Evolutionary conservation across 2,888 invertebrate genomes (phyloP).

Genomic region (Drymonia ruficornis): DNA sequence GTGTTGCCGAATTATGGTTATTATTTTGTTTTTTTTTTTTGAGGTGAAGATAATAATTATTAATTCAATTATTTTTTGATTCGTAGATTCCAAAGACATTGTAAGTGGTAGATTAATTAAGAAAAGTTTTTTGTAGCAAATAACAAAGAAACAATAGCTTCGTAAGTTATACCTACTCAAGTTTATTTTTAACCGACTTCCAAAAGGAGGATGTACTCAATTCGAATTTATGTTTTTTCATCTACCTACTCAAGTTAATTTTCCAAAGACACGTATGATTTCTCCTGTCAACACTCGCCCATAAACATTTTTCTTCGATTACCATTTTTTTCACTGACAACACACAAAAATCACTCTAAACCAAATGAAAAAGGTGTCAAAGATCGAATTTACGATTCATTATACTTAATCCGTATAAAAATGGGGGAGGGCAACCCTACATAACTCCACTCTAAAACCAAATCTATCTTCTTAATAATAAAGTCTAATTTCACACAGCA

Average conservation of each 20-base stretch:
- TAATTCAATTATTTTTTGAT: no score
- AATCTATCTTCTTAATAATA: constrained; percentile 17
- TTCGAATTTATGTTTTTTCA: no score
- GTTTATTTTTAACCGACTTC: no score
- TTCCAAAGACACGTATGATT: no score
- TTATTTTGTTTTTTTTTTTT: neutral
- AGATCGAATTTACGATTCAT: constrained; percentile 85
- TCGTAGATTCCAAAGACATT: no score
- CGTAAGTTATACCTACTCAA: no score
- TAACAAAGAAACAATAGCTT: no score
- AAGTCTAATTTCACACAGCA: neutral
- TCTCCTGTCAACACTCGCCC: neutral
- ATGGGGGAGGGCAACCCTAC: constrained; percentile 54
- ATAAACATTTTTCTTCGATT: neutral
- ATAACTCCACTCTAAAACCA: constrained; percentile 18
- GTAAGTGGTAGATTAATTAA: no score
- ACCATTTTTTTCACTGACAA: constrained; percentile 7
- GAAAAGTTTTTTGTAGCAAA: no score
- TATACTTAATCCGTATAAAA: constrained; percentile 81
- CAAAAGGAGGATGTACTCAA: no score
- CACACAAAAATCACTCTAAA: constrained; percentile 73
- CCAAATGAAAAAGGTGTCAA: constrained; percentile 84
- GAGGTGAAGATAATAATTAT: neutral
- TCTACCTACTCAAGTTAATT: no score
- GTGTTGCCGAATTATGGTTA: neutral